Evolutionary conservation across 2,888 invertebrate genomes (phyloP), one percentile per base, ranked within the genome.

Genomic region (Leptopilina drosophilae): DNA sequence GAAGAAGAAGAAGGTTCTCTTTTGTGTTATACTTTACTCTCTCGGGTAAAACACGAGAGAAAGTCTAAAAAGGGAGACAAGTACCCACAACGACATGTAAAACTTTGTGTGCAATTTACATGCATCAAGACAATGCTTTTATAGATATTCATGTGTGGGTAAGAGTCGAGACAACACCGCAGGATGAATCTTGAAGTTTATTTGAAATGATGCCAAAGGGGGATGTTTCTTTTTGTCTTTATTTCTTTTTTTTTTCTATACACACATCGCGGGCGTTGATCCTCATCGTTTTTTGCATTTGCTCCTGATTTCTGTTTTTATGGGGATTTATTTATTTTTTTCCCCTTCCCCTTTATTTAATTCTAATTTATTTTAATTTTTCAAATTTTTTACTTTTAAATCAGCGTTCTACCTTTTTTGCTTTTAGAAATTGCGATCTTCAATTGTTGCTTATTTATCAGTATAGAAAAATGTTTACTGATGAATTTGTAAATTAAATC

Each of bases 41-140:
- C 26, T n/a, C 11, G 14, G 14, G 12, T 67, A 11, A 46, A n/a
- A 40, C 33, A 33, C 15, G 15, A 66, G 66, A 66, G 66, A 66
- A 66, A 66, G 66, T 66, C 66, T 66, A 46, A n/a, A 33, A 40
- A 26, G 20, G 65, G 65, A 65, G 65, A 65, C 65, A 65, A 65
- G 65, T 65, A 65, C 65, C 65, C 65, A 65, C 65, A 40, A 42
- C 8, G 20, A 64, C 26, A 64, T 15, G 40, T 8, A 66, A 42
- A n/a, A 66, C 33, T 40, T 42, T 66, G 14, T 42, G 14, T 42
- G n/a, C 66, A 46, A 65, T n/a, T 15, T 46, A 67, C 15, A 9
- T 15, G 15, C 49, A 20, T 49, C 15, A 46, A 42, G 42, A 42
- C 15, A 15, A 65, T 66, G 46, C 49, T 4, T 42, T 42, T 42